Evolutionary conservation across 2,888 invertebrate genomes (phyloP), one percentile per base, ranked within the genome.

Genomic region (Brachynemurus nebulosus): DNA sequence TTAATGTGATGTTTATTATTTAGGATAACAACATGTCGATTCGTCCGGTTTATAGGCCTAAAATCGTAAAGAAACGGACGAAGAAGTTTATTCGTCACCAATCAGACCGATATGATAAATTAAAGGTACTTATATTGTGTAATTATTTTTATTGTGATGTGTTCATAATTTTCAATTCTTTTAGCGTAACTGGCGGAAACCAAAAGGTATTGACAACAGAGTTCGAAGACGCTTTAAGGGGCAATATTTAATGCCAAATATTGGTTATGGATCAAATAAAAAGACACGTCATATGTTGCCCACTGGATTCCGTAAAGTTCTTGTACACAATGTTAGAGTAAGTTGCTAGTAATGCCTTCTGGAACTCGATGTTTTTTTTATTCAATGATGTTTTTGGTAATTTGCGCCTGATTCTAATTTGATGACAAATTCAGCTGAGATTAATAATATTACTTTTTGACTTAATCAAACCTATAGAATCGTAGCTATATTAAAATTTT

Each of bases 121-220:
- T 96, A 54, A 91, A 86, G 78, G 88, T 86, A 66, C 63, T 67
- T 62, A 38, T 38, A 25, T 43, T 27, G 46, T 33, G 19, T 41
- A 44, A 42, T 46, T 19, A 4, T 35, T 8, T 36, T 45, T 34
- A 14, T 38, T 37, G 35, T 17, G 16, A 40, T 38, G 27, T 12
- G 21, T 14, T 35, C 45, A 47, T 48, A 47, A 43, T 51, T 41
- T 47, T 40, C 41, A 48, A 49, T 42, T 43, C 52, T 62, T 67
- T 14, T 57, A 90, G 89, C 77, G 86, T 55, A 93, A 89, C 79
- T 99, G 98, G 98, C 84, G 98, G 64, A 98, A 96, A 72, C 98
- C 98, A 16, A 96, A 96, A 73, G 98, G 98, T 91, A 99, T 98
- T 69, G 98, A 99, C 72, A 98, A 99, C 81, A 81, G 97, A 69